Conservation (phyloP, 1,140 invertebrate species). For the Papilio helenus region DNA sequence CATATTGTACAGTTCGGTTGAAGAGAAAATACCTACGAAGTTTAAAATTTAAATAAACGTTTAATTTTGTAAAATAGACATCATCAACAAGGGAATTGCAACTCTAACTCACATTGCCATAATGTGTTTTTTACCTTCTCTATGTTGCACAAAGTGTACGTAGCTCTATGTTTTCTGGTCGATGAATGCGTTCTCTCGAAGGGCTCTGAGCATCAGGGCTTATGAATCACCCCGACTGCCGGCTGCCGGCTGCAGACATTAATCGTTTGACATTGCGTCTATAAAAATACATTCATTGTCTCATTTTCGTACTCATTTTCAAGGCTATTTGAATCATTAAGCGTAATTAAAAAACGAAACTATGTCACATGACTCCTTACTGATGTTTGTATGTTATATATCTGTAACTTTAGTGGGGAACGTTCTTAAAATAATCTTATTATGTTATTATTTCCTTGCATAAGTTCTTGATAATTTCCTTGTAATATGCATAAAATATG, state of each 20-base stretch:
- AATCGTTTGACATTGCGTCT: constrained; percentile 27
- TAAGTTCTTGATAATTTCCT: no score
- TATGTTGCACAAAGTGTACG: background rate
- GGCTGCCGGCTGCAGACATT: constrained; percentile 15
- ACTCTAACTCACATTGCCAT: no score
- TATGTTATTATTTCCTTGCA: no score
- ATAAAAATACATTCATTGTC: constrained; percentile 27
- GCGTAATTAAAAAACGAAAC: background rate
- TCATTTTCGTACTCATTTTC: constrained; percentile 1
- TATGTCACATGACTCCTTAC: background rate
- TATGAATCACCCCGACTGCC: constrained; percentile 8
- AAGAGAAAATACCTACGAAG: no score
- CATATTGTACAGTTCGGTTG: no score
- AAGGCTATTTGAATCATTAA: background rate
- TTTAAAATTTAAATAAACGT: no score
- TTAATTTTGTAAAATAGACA: no score
- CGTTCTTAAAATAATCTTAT: no score
- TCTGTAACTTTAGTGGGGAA: background rate
- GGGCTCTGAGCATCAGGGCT: constrained; percentile 10
- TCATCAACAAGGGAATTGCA: no score
- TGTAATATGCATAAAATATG: no score
- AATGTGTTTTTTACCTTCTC: no score
- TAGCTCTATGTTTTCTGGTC: background rate
- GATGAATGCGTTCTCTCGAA: constrained; percentile 10
- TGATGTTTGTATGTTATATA: background rate